Evolutionary conservation across 1,140 invertebrate genomes (phyloP), one percentile per base, ranked within the genome.

Genomic region (Drosophila albomicans): DNA sequence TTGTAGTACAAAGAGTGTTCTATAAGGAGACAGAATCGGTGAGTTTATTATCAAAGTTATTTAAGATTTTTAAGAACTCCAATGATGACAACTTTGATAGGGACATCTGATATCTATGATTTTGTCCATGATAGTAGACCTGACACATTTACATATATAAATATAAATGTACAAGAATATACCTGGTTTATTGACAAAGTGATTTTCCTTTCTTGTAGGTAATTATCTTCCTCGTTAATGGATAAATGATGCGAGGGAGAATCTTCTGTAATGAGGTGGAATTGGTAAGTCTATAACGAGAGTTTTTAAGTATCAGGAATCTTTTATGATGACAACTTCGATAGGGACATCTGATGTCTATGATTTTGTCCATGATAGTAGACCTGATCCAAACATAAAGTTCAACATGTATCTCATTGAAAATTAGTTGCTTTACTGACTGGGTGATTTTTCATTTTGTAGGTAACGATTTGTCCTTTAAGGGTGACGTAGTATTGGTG

Each of bases 61-160:
- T 7, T 38, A 38, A 10, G 35, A 3, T 3, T 7, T 46, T 32
- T 13, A 1, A 20, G 5, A 30, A 3, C 8, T 45, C 38, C 10
- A 10, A 28, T 82, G 81, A 84, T 84, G 81, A 85, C 0, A 51
- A 1, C 0, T 58, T 35, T 51, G 73, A 79, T 79, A 79, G 76
- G 76, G 76, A 79, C 76, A 79, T 30, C 73, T 79, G 76, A 78
- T 51, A 32, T 57, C 65, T 52, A 38, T 38, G 35, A 38, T 38
- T 38, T 38, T 38, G 35, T 38, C 35, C 35, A 38, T 38, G 35
- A 38, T 25, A 25, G 20, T 25, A 25, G 20, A 25, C 20, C 20
- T 25, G 20, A 25, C 0, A 25, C 20, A 25, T 25, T 25, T 25
- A 16, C 16, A 16, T 16, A 25, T 25, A 25, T 25, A 25, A 25